Evolutionary conservation across 2,888 invertebrate genomes (phyloP), one percentile per base, ranked within the genome.

Genomic region (Drosophila prolongata): DNA sequence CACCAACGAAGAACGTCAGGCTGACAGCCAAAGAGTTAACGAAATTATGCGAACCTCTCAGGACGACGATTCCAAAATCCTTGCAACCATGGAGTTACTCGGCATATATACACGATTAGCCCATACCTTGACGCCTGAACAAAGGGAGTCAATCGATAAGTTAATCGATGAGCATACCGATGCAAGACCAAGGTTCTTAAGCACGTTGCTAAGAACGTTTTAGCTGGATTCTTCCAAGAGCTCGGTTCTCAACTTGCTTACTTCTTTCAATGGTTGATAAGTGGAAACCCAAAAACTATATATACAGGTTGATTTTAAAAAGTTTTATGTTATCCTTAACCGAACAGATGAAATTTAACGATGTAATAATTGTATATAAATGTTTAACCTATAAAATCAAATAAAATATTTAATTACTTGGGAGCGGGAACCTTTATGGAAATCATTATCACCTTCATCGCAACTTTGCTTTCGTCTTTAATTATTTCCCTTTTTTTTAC

Each of bases 41-140:
- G n/a, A 56, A 6, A 19, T 56, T 6, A 35, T 47, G 11, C 35
- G 49, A n/a, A 35, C 14, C 24, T 49, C 49, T 11, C 8, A 13
- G 14, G 49, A 6, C 14, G 49, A 1, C 11, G 50, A 49, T 13
- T 6, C 35, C 9, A 49, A 56, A 11, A 56, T 35, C 47, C 11
- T 6, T 11, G 35, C n/a, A 5, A 57, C 13, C 16, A 37, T 38
- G 37, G 57, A 57, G 6, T 11, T 57, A 10, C 37, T 57, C 3
- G 16, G 37, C 4, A 57, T 38, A 10, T 38, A 27, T 6, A 16
- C 13, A 13, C 57, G 37, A 6, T n/a, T 49, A 2, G 5, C 14
- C 1, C 50, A 14, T 9, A 9, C 1, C 9, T 37, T 13, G 50
- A 9, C 14, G 14, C 13, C 56, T 4, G 27, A 37, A 16, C 13